Base-by-base conservation (phyloP, 1,140 invertebrate genomes). In the Zaprionus ghesquierei region DNA sequence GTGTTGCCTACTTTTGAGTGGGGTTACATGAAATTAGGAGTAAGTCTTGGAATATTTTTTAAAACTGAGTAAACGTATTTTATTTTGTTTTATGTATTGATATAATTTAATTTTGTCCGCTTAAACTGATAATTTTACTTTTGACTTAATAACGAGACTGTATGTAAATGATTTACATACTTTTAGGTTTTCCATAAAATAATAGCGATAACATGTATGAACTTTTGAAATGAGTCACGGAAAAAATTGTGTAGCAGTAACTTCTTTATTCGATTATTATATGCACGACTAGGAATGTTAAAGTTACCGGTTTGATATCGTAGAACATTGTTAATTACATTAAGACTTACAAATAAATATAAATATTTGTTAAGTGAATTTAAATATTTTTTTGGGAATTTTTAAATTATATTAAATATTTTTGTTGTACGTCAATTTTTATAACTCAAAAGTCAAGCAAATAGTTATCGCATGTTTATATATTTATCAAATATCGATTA, bases 401-500 rank as follows among this genome's bases (percentile, higher is more conserved):
- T 12, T 9, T 5, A 15, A 15, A 8, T 41, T 2, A 15, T 61
- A 31, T 41, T 20, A 29, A 9, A 2, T 60, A 8, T n/a, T 9
- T 41, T 15, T 15, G 9, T 41, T 41, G 35, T 9, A 8, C 29
- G 1, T 12, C 23, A 18, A 5, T 55, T 29, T 41, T 41, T 15
- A 41, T 6, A 15, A 41, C 25, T 18, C 15, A 25, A n/a, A 31
- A 25, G 5, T 3, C 6, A 2, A 71, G 58, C 53, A 61, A 71
- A 56, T 71, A 58, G 0, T 31, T 31, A 63, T 65, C 62, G 46
- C 53, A 38, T 53, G 9, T 25, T 10, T 15, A 44, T 20, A 29
- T 27, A 23, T 60, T 60, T n/a, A 23, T 46, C 27, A 6, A 27
- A 38, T 60, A 69, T 77, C 60, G 50, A 33, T 49, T n/a, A 25